A percentile compares a stretch with the other conserved stretches of the same genome.
phyloP scores from a whole-genome alignment of 2,797 vertebrate species.

The Picus viridis region DNA sequence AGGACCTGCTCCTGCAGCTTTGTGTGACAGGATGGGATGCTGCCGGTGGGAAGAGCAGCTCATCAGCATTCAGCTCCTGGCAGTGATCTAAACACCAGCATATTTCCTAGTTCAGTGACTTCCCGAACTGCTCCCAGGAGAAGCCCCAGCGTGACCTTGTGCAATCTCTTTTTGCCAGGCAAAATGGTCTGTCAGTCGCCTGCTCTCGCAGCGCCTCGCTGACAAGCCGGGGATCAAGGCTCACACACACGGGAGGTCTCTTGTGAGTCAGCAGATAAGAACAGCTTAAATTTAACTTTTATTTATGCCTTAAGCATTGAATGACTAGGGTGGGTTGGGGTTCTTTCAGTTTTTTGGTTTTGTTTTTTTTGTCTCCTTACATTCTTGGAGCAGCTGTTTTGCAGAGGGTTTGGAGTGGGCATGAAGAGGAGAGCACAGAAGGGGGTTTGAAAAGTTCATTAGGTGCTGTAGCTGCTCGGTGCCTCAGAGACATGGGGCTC shows the following conservation, averaged over 20 bases:
- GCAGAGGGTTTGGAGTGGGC: accelerated
- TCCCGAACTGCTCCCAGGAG: neutral
- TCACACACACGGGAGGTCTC: accelerated
- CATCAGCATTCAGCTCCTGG: neutral
- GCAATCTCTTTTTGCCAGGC: neutral
- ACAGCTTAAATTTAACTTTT: neutral
- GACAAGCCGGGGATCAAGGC: neutral
- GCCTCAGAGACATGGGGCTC: neutral
- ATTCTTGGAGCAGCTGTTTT: neutral
- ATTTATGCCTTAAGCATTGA: neutral
- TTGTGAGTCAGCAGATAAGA: neutral
- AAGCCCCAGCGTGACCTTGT: neutral
- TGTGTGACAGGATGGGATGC: accelerated
- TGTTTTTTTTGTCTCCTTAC: neutral
- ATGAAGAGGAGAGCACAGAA: neutral
- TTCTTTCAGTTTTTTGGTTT: too few relatives aligned
- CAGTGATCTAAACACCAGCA: neutral
- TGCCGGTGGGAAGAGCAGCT: accelerated
- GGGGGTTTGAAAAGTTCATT: neutral
- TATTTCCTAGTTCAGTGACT: conserved; percentile 10
- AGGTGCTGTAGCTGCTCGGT: too few relatives aligned
- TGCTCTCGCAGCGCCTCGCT: neutral
- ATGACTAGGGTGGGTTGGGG: too few relatives aligned
- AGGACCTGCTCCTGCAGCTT: neutral
- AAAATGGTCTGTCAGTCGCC: neutral